Percentiles rank a stretch among this genome's conserved stretches.
Evolutionary conservation across 2,888 invertebrate species (phyloP).

Genomic region (Carterocephalus palaemon): DNA sequence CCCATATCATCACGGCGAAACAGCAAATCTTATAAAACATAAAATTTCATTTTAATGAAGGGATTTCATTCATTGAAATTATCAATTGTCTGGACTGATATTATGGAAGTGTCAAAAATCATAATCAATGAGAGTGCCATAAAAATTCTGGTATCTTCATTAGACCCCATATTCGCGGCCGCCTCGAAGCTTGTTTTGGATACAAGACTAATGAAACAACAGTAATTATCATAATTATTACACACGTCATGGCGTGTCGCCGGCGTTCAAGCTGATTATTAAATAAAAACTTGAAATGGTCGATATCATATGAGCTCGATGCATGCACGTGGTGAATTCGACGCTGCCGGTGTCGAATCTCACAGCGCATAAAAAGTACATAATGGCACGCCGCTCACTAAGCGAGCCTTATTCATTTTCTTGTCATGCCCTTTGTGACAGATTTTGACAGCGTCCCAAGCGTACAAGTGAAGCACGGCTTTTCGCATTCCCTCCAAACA

Average conservation of each 20-base stretch:
- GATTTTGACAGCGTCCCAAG: conserved; percentile 34
- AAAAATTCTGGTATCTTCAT: conserved; percentile 20
- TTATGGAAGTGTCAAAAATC: conserved; percentile 7
- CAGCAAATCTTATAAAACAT: too few species aligned
- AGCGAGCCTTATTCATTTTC: conserved; percentile 44
- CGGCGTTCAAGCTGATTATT: conserved; percentile 32
- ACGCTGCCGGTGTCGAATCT: conserved; percentile 52
- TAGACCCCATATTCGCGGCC: background rate
- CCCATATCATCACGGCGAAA: too few species aligned
- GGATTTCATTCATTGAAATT: background rate
- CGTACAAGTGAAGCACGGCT: conserved; percentile 32
- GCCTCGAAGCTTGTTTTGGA: conserved; percentile 2
- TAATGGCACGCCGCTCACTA: conserved; percentile 51
- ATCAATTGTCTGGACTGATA: background rate
- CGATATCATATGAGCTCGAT: conserved; percentile 33
- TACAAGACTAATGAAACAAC: conserved; percentile 14
- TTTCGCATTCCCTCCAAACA: conserved; percentile 18
- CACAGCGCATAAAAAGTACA: conserved; percentile 40
- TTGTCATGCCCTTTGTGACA: conserved; percentile 34
- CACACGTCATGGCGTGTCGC: conserved; percentile 28
- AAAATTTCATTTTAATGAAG: background rate
- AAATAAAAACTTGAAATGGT: conserved; percentile 36
- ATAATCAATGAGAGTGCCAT: conserved; percentile 10
- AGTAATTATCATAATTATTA: conserved; percentile 29
- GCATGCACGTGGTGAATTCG: conserved; percentile 44